Conservation (phyloP, 2,113 vertebrate species). For the Petaurus breviceps region DNA sequence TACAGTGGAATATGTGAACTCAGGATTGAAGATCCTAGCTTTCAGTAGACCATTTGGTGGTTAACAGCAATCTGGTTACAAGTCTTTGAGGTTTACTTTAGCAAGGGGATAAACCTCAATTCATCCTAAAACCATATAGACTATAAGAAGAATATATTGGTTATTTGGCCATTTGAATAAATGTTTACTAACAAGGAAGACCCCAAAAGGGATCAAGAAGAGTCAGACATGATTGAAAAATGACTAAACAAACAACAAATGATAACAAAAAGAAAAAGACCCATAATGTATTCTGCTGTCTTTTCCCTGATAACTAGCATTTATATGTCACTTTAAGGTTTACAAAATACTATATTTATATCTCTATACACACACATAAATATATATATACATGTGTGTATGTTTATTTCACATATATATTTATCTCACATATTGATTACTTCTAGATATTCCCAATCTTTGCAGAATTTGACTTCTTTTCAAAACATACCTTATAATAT, state of each 20-base stretch:
- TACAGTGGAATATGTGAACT: background rate
- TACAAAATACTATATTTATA: background rate
- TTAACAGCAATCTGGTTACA: background rate
- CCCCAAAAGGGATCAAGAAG: no score
- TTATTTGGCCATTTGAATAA: background rate
- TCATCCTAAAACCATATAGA: background rate
- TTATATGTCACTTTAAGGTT: background rate
- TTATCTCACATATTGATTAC: no score
- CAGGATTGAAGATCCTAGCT: background rate
- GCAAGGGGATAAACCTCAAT: background rate
- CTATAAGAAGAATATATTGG: background rate
- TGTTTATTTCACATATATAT: no score
- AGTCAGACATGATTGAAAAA: background rate
- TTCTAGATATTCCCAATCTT: no score
- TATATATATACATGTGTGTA: no score
- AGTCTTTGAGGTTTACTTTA: background rate
- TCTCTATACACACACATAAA: no score
- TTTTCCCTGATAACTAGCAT: background rate
- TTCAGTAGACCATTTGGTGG: background rate
- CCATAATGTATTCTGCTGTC: background rate
- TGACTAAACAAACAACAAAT: background rate
- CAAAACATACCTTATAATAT: no score
- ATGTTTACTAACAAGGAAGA: background rate
- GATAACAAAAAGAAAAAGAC: background rate
- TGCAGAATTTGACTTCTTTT: no score